Percentiles rank a stretch among this genome's conserved stretches.
These are phyloP conservation scores for Ciona savignyi DNA, from an alignment of 23 tunicate genomes.

Conservation along the genomic window DNA sequence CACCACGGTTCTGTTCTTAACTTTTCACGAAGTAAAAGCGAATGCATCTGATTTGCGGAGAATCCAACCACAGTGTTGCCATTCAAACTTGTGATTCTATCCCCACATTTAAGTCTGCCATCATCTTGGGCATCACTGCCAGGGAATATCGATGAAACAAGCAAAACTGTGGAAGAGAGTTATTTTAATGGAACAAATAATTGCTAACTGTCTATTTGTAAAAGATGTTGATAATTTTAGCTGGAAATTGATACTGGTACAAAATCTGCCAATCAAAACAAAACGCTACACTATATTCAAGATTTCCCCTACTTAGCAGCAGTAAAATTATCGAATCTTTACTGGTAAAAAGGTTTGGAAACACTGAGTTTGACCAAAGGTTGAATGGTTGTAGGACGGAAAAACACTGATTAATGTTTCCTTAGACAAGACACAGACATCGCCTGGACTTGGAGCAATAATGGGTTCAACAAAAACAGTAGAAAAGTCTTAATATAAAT, in stretches of 20 bases:
- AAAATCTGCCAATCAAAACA: background rate
- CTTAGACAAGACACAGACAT: too few relatives aligned
- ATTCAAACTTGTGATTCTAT: constrained; percentile 21
- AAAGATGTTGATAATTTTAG: background rate
- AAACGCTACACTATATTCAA: background rate
- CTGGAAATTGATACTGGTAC: background rate
- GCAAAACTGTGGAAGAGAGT: background rate
- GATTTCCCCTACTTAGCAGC: too few relatives aligned
- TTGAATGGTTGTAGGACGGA: too few relatives aligned
- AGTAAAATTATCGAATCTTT: too few relatives aligned
- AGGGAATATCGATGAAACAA: constrained; percentile 18
- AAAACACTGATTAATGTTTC: too few relatives aligned
- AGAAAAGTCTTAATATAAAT: too few relatives aligned
- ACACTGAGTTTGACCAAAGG: too few relatives aligned
- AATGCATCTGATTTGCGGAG: constrained; percentile 14
- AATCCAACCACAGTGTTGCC: constrained; percentile 1
- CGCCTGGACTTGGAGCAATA: too few relatives aligned
- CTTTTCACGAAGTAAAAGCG: constrained; percentile 35
- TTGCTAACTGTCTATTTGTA: too few relatives aligned
- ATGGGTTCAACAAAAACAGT: too few relatives aligned
- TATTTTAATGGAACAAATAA: too few relatives aligned
- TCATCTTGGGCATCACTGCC: constrained; percentile 37
- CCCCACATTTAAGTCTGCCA: constrained; percentile 19
- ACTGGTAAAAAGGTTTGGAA: too few relatives aligned
- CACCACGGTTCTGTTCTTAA: constrained; percentile 15